phyloP scores from a whole-genome alignment of 2,888 invertebrate genomes.

The Microctonus brassicae region DNA sequence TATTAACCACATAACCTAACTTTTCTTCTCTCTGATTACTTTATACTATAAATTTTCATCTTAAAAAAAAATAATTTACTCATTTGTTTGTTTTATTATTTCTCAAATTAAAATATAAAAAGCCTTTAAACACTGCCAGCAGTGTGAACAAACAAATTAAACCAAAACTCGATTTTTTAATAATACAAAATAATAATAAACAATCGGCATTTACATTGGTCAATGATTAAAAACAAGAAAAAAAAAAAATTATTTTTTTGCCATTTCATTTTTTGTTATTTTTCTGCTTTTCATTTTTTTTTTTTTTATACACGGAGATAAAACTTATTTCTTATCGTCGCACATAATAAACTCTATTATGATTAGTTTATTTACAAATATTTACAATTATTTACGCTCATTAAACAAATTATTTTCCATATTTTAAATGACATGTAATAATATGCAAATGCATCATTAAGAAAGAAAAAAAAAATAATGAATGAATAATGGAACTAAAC shows the following conservation, averaged over 20 bases:
- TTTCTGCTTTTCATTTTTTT: slow-evolving; percentile 15
- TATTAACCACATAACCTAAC: no score
- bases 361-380: slow-evolving; percentile 64
- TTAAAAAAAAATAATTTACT: no score
- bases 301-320: slow-evolving; percentile 58
- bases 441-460: neutral
- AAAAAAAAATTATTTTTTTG: slow-evolving; percentile 16
- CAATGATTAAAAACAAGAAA: slow-evolving; percentile 17
- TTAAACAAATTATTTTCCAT: slow-evolving; percentile 45
- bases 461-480: neutral
- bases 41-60: no score
- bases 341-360: slow-evolving; percentile 60
- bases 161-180: no score
- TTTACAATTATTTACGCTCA: slow-evolving; percentile 59
- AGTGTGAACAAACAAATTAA: slow-evolving; percentile 56
- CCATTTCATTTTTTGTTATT: neutral
- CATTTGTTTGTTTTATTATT: neutral
- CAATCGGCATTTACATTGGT: slow-evolving; percentile 30
- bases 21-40: no score
- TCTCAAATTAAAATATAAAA: slow-evolving; percentile 22
- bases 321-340: slow-evolving; percentile 58
- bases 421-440: neutral
- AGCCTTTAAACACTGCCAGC: slow-evolving; percentile 59
- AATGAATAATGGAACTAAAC: no score
- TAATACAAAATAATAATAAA: neutral